A percentile compares a stretch with the other conserved stretches of the same genome.
phyloP scores from a whole-genome alignment of 2,797 vertebrate species.

The Clarias platycephalus region DNA sequence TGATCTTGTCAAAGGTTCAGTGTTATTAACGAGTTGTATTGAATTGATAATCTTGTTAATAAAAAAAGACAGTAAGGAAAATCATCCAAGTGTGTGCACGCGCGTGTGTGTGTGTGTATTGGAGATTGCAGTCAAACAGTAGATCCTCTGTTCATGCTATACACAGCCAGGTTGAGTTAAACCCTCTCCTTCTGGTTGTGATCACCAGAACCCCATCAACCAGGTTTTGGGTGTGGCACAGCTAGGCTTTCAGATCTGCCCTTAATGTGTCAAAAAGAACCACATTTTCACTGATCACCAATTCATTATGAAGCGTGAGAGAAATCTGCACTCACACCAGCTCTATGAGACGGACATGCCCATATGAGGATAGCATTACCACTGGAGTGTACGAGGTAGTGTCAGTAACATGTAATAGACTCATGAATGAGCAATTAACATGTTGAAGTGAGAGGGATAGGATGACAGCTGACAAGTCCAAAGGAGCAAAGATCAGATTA shows the following conservation, averaged over 20 bases:
- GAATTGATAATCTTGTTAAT: background rate
- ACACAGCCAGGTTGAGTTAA: conserved; percentile 36
- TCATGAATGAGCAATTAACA: conserved; percentile 10
- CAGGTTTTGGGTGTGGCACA: conserved; percentile 38
- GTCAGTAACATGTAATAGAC: conserved; percentile 7
- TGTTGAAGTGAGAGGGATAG: background rate
- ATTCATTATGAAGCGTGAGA: background rate
- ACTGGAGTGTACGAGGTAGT: background rate
- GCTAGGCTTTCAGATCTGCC: background rate
- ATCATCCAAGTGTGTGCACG: background rate
- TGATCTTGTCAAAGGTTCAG: background rate
- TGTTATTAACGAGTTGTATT: background rate
- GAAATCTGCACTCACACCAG: background rate
- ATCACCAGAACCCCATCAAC: conserved; percentile 25
- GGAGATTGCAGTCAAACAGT: conserved; percentile 61
- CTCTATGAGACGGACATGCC: background rate
- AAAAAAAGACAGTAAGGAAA: background rate
- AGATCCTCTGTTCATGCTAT: conserved; percentile 65
- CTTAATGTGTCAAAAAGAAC: background rate
- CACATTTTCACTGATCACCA: background rate
- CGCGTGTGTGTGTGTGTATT: background rate
- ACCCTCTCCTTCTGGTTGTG: conserved; percentile 4
- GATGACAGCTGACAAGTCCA: conserved; percentile 31
- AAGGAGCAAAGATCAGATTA: conserved; percentile 21
- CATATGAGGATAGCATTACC: background rate